Evolutionary conservation across 2,888 invertebrate species (phyloP).

Genomic region (Mimachlamys varia): DNA sequence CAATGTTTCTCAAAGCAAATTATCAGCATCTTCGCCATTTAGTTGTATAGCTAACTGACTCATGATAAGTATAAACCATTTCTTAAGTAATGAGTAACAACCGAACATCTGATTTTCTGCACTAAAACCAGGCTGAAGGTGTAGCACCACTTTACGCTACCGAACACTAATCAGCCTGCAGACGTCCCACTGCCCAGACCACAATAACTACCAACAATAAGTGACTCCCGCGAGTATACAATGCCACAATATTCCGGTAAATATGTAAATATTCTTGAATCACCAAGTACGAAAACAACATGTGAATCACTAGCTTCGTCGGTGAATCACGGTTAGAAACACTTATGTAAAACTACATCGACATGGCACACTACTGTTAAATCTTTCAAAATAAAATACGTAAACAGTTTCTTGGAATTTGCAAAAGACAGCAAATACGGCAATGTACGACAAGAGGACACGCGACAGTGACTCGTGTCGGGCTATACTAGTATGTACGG

Average conservation of each 20-base stretch:
- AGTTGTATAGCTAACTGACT: no score
- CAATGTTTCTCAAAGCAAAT: no score
- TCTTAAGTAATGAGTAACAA: not conserved
- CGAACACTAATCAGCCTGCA: not conserved
- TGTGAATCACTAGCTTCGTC: not conserved
- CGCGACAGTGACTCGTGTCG: not conserved
- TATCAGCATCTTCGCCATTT: no score
- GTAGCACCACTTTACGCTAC: not conserved
- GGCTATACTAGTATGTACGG: not conserved
- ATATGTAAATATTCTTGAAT: constrained; percentile 31
- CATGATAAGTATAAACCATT: not conserved
- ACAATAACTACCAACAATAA: not conserved
- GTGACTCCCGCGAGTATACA: not conserved
- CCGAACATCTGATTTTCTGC: not conserved
- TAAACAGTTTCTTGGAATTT: not conserved
- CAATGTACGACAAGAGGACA: not conserved
- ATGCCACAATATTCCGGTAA: not conserved
- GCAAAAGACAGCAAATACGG: not conserved
- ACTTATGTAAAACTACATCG: not conserved
- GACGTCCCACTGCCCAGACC: not conserved
- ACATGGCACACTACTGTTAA: not conserved
- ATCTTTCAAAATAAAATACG: not conserved
- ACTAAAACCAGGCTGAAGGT: not conserved
- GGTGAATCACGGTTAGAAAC: not conserved
- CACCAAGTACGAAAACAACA: not conserved